Evolutionary conservation across 2,113 vertebrate genomes (phyloP), one percentile per base, ranked within the genome.

Genomic region (Datnioides undecimradiatus): DNA sequence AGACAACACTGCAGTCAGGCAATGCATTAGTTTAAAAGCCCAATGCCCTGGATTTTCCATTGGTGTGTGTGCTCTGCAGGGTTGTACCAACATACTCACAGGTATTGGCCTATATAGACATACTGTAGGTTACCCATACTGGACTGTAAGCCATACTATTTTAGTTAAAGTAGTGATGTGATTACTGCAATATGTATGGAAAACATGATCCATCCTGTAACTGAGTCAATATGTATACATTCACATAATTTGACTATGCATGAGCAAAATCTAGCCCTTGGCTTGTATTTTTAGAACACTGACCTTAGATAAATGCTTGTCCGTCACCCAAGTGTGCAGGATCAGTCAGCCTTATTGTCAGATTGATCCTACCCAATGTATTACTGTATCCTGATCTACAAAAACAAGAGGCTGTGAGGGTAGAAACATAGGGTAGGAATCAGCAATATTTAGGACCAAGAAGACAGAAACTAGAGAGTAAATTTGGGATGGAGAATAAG

Each of bases 311-410:
- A 73, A 78, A 77, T 68, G 52, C 71, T 62, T 60, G 38, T 55
- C 43, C 19, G 66, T 82, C 59, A 29, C 58, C 34, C 64, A 55
- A 29, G 34, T 71, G 45, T 68, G n/a, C 45, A 58, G n/a, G n/a
- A n/a, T n/a, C n/a, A n/a, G n/a, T 79, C 46, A 27, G 72, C 31
- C n/a, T 27, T 31, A 63, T 59, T 79, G 87, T 83, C 70, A 72
- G 70, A 80, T 74, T 83, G 80, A 84, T 88, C 76, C 62, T 8
- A 21, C 60, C 54, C 19, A 45, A 62, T 82, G 58, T 54, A 57
- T 21, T 23, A 11, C 63, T 7, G 60, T 75, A 9, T 76, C 77
- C 71, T 9, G 19, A 78, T 46, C 78, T 59, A 5, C 40, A 36
- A 6, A 74, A 71, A 66, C 62, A 55, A 66, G 66, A 72, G 29